Conservation (phyloP, 92 coral and sea anemone genomes). For the Phenganax subtilis region DNA sequence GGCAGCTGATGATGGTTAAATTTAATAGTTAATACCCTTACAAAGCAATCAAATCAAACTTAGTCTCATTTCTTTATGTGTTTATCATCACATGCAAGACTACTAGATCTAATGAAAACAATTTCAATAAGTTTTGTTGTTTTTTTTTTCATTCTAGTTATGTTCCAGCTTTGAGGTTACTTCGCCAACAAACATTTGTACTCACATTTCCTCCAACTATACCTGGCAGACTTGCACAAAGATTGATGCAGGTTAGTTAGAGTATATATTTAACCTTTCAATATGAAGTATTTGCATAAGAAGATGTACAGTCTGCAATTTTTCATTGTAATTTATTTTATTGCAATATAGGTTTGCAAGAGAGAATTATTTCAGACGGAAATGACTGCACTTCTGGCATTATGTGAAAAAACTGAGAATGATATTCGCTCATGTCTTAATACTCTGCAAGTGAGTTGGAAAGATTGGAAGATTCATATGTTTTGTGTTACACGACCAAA, state of each 20-base stretch:
- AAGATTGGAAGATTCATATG: background rate
- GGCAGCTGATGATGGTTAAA: background rate
- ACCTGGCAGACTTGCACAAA: slow-evolving; percentile 73
- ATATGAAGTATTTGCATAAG: background rate
- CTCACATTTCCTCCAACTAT: slow-evolving; percentile 84
- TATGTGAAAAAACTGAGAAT: slow-evolving; percentile 91
- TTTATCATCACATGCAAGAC: background rate
- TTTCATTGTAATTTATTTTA: background rate
- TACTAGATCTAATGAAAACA: too few species aligned
- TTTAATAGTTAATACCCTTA: background rate
- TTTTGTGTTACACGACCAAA: too few species aligned
- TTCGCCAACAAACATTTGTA: slow-evolving; percentile 83
- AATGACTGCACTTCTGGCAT: slow-evolving; percentile 74
- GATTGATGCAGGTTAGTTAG: slow-evolving; percentile 68
- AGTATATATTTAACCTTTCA: background rate
- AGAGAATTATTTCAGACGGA: slow-evolving; percentile 77
- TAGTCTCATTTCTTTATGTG: background rate
- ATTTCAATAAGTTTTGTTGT: too few species aligned
- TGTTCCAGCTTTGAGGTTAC: slow-evolving; percentile 84
- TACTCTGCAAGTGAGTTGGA: slow-evolving; percentile 72
- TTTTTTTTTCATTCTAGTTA: slow-evolving; percentile 43
- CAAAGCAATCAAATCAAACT: background rate
- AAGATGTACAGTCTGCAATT: too few species aligned
- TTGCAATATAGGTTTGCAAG: slow-evolving; percentile 60
- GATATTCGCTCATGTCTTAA: slow-evolving; percentile 92